Evolutionary conservation across 2,888 invertebrate species (phyloP).

Genomic region (Agrotis ipsilon): DNA sequence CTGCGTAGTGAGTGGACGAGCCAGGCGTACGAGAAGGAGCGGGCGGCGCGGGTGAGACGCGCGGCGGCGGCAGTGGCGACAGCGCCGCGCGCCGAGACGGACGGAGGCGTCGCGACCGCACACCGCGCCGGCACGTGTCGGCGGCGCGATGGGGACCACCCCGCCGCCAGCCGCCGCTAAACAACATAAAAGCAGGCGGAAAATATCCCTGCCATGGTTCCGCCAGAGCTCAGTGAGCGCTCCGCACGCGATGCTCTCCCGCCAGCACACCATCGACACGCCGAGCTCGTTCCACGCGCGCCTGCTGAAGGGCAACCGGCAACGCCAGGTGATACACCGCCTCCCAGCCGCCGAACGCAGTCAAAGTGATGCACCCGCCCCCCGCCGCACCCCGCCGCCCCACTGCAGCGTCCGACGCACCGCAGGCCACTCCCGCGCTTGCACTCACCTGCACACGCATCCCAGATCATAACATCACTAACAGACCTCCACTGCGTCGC

Average conservation of each 20-base stretch:
- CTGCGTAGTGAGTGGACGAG: constrained; percentile 86
- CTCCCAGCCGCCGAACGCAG: constrained; percentile 54
- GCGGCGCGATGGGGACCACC: constrained; percentile 80
- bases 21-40: constrained; percentile 62
- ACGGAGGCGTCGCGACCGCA: constrained; percentile 80
- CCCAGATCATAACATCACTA: constrained; percentile 46
- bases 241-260: constrained; percentile 94
- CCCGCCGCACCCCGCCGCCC: constrained; percentile 41
- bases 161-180: constrained; percentile 80
- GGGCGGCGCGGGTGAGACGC: constrained; percentile 71
- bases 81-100: constrained; percentile 81
- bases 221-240: constrained; percentile 95
- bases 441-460: constrained; percentile 67
- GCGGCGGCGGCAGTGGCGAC: constrained; percentile 78
- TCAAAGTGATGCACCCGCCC: constrained; percentile 59
- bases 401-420: constrained; percentile 56
- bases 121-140: constrained; percentile 76
- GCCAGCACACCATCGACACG: constrained; percentile 97
- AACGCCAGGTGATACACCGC: constrained; percentile 86
- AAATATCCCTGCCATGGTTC: constrained; percentile 97
- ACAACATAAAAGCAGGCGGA: constrained; percentile 94
- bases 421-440: constrained; percentile 70
- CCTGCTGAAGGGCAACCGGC: constrained; percentile 93
- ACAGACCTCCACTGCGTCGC: constrained; percentile 36
- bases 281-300: constrained; percentile 96